phyloP scores from a whole-genome alignment of 2,888 invertebrate genomes.

The Pristionchus arcanus region DNA sequence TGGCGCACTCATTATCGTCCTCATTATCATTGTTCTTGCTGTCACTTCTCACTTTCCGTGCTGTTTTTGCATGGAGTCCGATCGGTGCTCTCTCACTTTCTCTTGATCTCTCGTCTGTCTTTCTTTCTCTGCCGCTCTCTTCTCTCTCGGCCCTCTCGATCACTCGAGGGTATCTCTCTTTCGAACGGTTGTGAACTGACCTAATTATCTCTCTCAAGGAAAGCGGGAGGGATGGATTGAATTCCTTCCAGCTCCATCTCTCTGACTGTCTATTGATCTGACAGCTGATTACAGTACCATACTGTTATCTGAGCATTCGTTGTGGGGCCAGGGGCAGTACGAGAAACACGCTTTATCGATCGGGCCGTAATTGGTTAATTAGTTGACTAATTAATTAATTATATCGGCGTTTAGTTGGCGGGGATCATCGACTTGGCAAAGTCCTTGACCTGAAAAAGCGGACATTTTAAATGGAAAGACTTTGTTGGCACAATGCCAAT shows the following conservation, averaged over 20 bases:
- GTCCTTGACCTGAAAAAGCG: slow-evolving; percentile 55
- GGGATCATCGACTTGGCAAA: slow-evolving; percentile 57
- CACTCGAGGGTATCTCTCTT: slow-evolving; percentile 31
- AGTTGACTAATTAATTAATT: slow-evolving; percentile 9
- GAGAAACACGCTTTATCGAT: slow-evolving; percentile 49
- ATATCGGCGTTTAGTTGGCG: not conserved
- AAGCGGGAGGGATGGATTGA: not conserved
- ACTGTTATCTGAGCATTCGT: not conserved
- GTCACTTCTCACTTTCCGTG: not conserved
- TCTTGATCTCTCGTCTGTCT: not conserved
- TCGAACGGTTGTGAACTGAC: slow-evolving; percentile 51
- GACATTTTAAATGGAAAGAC: not conserved
- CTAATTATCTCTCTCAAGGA: slow-evolving; percentile 43
- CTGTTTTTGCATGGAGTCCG: slow-evolving; percentile 1
- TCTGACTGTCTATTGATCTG: slow-evolving; percentile 13
- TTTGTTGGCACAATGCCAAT: not conserved
- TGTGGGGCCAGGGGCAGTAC: not conserved
- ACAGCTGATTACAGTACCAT: slow-evolving; percentile 10
- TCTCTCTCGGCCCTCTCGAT: not conserved
- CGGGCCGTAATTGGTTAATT: slow-evolving; percentile 27
- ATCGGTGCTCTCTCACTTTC: slow-evolving; percentile 40
- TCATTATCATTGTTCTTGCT: slow-evolving; percentile 27
- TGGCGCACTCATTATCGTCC: not conserved
- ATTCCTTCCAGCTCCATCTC: slow-evolving; percentile 28
- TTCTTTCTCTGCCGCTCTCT: slow-evolving; percentile 24